These are phyloP conservation scores for Tipula vernalis DNA, from an alignment of 2,888 invertebrate genomes.

Conservation along the genomic window DNA sequence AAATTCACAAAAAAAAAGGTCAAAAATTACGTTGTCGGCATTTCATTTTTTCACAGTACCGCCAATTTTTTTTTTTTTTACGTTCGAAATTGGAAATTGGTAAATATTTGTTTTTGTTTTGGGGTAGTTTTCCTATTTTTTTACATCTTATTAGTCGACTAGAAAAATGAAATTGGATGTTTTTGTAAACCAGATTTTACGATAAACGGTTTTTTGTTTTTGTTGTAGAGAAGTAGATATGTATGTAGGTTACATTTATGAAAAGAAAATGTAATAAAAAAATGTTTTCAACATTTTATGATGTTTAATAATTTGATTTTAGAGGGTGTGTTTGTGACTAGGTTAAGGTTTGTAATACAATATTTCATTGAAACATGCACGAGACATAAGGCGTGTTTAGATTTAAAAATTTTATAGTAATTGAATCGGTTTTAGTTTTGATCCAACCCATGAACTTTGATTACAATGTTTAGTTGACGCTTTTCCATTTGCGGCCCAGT, in stretches of 20 bases:
- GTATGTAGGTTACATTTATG: neutral
- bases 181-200: neutral
- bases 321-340: neutral
- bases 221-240: neutral
- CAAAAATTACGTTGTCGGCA: neutral
- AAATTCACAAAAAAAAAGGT: neutral
- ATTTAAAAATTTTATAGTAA: too few relatives aligned
- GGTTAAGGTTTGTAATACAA: neutral
- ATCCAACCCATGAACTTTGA: too few relatives aligned
- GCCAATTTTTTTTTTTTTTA: neutral
- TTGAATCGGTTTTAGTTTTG: too few relatives aligned
- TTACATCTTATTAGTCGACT: neutral
- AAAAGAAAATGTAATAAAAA: too few relatives aligned
- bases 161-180: neutral
- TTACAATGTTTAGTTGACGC: too few relatives aligned
- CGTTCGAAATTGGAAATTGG: neutral
- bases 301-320: neutral
- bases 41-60: neutral
- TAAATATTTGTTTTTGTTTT: neutral
- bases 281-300: neutral
- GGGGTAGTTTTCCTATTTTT: neutral
- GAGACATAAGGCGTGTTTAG: too few relatives aligned
- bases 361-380: too few relatives aligned
- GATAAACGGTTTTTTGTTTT: neutral
- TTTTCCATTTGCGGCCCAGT: too few relatives aligned